Evolutionary conservation across 2,888 invertebrate genomes (phyloP).

Genomic region (Sesia apiformis): DNA sequence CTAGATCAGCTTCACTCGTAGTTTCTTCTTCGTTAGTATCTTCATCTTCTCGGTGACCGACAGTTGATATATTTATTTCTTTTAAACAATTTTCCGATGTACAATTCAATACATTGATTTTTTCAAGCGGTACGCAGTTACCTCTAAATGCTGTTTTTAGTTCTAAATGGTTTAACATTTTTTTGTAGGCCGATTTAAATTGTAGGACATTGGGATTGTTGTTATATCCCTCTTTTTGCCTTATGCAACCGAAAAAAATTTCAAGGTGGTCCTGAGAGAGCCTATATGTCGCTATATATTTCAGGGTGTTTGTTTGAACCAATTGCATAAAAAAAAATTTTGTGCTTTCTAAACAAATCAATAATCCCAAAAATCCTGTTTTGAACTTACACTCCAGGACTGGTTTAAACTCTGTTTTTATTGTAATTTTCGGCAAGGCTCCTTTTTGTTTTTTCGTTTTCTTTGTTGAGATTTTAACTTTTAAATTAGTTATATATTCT

Average conservation of each 20-base stretch:
- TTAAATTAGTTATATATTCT: background rate
- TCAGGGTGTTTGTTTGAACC: background rate
- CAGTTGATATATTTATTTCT: background rate
- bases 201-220: background rate
- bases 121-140: background rate
- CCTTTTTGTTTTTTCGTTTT: background rate
- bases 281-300: background rate
- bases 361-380: background rate
- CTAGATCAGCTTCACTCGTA: background rate
- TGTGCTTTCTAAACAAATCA: background rate
- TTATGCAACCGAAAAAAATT: background rate
- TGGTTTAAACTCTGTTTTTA: background rate
- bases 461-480: background rate
- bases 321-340: background rate
- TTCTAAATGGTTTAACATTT: background rate
- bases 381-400: background rate
- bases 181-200: background rate
- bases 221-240: background rate
- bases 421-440: too few species aligned
- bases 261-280: background rate
- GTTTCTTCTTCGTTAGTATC: background rate
- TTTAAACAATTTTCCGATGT: background rate
- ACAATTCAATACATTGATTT: background rate
- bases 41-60: background rate
- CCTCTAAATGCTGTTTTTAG: background rate